Conservation (phyloP, 1,140 invertebrate species). For the Bombyx mandarina region DNA sequence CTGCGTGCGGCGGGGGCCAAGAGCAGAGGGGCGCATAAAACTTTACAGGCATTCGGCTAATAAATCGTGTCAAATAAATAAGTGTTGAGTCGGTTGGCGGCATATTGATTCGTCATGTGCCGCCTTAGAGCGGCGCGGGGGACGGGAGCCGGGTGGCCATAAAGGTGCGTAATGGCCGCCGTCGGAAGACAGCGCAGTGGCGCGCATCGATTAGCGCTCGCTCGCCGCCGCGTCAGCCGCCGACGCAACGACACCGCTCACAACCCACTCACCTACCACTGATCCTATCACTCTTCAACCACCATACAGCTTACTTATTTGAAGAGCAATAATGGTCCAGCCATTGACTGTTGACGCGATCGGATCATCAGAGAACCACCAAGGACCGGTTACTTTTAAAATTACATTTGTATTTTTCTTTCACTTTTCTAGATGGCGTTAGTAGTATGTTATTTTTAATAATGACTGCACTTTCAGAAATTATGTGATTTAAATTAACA, state of each 20-base stretch:
- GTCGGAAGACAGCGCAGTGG: conserved; percentile 65
- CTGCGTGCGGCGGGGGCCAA: conserved; percentile 14
- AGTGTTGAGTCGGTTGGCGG: conserved; percentile 68
- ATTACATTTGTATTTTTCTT: too few species aligned
- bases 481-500: too few species aligned
- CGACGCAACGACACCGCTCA: conserved; percentile 37
- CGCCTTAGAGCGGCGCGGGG: conserved; percentile 41
- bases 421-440: conserved; percentile 17
- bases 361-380: too few species aligned
- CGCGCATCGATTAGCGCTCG: conserved; percentile 65
- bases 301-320: conserved; percentile 3
- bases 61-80: conserved; percentile 70
- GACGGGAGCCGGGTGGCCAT: conserved; percentile 44
- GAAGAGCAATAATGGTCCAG: too few species aligned
- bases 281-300: neutral
- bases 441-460: conserved; percentile 3
- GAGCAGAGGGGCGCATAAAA: conserved; percentile 51
- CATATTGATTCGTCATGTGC: conserved; percentile 71
- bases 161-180: conserved; percentile 68
- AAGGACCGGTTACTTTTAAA: too few species aligned
- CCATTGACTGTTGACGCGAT: too few species aligned
- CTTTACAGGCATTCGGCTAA: conserved; percentile 67
- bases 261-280: neutral
- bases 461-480: too few species aligned
- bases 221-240: conserved; percentile 50